A percentile compares a stretch with the other conserved stretches of the same genome.
phyloP scores from a whole-genome alignment of 2,888 invertebrate genomes.

The Bedellia somnulentella region DNA sequence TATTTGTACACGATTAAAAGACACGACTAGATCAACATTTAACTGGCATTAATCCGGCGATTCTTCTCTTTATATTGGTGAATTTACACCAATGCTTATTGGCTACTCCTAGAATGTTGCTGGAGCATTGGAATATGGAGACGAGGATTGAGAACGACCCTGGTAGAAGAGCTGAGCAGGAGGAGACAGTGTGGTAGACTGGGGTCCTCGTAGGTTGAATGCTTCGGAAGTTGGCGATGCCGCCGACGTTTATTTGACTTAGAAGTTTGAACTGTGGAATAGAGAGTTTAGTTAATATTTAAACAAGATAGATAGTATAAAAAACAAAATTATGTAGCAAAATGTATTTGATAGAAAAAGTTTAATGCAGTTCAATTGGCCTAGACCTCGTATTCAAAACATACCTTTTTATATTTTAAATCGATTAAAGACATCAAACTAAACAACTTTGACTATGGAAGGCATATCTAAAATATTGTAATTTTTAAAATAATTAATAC shows the following conservation, averaged over 20 bases:
- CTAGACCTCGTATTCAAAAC: too few relatives aligned
- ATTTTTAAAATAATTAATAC: too few relatives aligned
- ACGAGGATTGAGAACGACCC: constrained; percentile 17
- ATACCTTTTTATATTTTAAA: too few relatives aligned
- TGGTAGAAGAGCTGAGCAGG: constrained; percentile 23
- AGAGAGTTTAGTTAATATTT: background rate
- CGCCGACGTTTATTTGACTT: constrained; percentile 31
- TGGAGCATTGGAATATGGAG: constrained; percentile 21
- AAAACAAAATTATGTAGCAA: background rate
- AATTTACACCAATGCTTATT: constrained; percentile 24
- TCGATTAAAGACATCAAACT: too few relatives aligned
- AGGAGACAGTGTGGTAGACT: constrained; percentile 33
- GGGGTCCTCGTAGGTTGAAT: constrained; percentile 33
- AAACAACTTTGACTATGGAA: too few relatives aligned
- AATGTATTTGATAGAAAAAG: too few relatives aligned
- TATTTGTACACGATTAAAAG: too few relatives aligned
- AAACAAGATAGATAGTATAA: background rate
- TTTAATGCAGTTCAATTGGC: background rate
- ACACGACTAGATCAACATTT: constrained; percentile 15
- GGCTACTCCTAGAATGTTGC: constrained; percentile 18
- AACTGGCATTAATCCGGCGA: constrained; percentile 18
- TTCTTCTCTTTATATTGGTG: constrained; percentile 23
- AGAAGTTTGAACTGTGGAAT: constrained; percentile 30
- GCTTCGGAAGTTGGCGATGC: constrained; percentile 44
- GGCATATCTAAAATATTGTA: too few relatives aligned